These are phyloP conservation scores for Echinops telfairi DNA, from an alignment of 2,113 vertebrate genomes.

Conservation along the genomic window DNA sequence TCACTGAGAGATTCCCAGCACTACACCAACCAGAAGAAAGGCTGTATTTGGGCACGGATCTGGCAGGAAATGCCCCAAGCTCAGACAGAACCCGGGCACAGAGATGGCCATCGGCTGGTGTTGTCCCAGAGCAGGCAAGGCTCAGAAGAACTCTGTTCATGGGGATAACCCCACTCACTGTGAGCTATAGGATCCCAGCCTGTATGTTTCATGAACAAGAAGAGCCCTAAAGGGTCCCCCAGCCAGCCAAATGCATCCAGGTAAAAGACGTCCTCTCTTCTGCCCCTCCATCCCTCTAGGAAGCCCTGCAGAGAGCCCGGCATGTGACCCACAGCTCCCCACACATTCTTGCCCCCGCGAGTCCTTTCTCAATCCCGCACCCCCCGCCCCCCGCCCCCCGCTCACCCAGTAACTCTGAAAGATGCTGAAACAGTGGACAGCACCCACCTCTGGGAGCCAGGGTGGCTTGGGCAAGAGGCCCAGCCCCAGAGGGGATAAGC, in stretches of 20 bases:
- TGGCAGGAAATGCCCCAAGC: background rate
- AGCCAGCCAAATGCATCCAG: fast-evolving
- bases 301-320: background rate
- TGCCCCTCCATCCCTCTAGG: background rate
- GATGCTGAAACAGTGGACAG: background rate
- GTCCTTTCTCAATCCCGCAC: background rate
- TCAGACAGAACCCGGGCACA: background rate
- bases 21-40: background rate
- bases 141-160: background rate
- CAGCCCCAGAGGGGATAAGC: background rate
- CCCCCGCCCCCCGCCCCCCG: too few species aligned
- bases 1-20: background rate
- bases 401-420: background rate
- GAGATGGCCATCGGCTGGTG: fast-evolving
- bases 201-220: background rate
- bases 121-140: background rate
- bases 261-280: fast-evolving
- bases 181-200: background rate
- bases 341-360: fast-evolving
- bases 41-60: fast-evolving
- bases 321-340: fast-evolving
- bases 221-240: background rate
- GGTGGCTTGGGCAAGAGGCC: background rate
- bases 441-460: background rate
- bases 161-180: background rate